These are phyloP conservation scores for Cynaeus angustus DNA, from an alignment of 2,888 invertebrate genomes.

Conservation along the genomic window DNA sequence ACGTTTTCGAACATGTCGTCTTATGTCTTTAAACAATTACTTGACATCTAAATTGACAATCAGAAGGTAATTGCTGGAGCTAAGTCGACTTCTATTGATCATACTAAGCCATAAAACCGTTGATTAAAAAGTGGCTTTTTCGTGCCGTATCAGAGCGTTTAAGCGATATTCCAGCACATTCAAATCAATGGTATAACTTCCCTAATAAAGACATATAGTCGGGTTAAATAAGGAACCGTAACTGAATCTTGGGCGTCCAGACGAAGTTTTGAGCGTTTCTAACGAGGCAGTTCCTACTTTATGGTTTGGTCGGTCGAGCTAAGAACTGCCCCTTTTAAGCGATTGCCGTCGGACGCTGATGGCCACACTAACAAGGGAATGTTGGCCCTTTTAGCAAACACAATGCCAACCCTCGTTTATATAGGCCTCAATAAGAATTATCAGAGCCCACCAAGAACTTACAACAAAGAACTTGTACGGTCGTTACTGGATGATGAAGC, in stretches of 20 bases:
- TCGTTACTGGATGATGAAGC: constrained; percentile 40
- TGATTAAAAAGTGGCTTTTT: constrained; percentile 38
- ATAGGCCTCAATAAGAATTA: constrained; percentile 47
- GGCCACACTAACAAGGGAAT: constrained; percentile 58
- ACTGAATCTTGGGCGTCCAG: constrained; percentile 53
- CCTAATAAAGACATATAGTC: constrained; percentile 32
- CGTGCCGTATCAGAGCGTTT: constrained; percentile 22
- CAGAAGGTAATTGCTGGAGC: constrained; percentile 18
- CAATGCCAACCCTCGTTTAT: constrained; percentile 50
- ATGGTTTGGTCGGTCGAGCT: constrained; percentile 50
- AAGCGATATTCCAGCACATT: constrained; percentile 24
- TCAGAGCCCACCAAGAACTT: constrained; percentile 35
- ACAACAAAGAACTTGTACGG: constrained; percentile 37
- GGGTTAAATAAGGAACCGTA: constrained; percentile 38
- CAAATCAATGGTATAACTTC: constrained; percentile 33
- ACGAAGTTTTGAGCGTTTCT: constrained; percentile 52
- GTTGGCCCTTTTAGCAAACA: constrained; percentile 55
- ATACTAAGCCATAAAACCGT: constrained; percentile 7
- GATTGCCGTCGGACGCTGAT: constrained; percentile 56
- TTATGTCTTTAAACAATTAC: constrained; percentile 30
- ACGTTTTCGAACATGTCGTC: constrained; percentile 16
- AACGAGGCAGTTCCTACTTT: constrained; percentile 56
- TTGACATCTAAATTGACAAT: constrained; percentile 24
- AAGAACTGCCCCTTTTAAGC: constrained; percentile 56
- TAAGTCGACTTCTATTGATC: constrained; percentile 12